A percentile compares a stretch with the other conserved stretches of the same genome.
These are phyloP conservation scores for Heliconius melpomene DNA, from an alignment of 1,140 invertebrate genomes.

Conservation along the genomic window DNA sequence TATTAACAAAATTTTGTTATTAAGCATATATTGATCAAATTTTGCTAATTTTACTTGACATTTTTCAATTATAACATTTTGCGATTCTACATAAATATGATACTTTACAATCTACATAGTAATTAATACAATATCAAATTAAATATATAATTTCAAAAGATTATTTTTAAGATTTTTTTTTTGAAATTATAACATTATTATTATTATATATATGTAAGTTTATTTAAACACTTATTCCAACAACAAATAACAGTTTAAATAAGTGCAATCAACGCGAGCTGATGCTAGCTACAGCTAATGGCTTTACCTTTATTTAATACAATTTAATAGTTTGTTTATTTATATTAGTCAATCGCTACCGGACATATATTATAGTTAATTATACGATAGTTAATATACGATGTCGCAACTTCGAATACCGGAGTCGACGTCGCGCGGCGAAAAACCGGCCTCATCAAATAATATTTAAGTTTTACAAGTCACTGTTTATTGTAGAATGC, in stretches of 20 bases:
- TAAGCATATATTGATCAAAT: background rate
- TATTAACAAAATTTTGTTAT: background rate
- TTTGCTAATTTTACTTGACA: background rate
- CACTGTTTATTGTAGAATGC: constrained; percentile 26
- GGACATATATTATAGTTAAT: background rate
- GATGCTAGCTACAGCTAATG: no score
- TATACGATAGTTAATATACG: background rate
- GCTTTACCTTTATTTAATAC: no score
- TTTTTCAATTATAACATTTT: background rate
- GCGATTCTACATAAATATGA: background rate
- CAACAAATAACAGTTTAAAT: no score
- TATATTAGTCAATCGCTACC: background rate
- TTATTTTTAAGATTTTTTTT: no score
- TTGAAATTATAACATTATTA: no score
- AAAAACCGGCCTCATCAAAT: constrained; percentile 33
- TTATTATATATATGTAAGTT: no score
- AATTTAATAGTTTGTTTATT: background rate
- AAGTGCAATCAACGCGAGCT: no score
- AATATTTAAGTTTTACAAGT: constrained; percentile 29
- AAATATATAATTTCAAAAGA: no score
- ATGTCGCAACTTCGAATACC: background rate
- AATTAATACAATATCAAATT: background rate
- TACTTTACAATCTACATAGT: background rate
- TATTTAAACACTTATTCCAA: no score
- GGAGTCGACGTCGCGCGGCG: background rate